These are phyloP conservation scores for Diplolepis rosae DNA, from an alignment of 2,888 invertebrate genomes.

Conservation along the genomic window DNA sequence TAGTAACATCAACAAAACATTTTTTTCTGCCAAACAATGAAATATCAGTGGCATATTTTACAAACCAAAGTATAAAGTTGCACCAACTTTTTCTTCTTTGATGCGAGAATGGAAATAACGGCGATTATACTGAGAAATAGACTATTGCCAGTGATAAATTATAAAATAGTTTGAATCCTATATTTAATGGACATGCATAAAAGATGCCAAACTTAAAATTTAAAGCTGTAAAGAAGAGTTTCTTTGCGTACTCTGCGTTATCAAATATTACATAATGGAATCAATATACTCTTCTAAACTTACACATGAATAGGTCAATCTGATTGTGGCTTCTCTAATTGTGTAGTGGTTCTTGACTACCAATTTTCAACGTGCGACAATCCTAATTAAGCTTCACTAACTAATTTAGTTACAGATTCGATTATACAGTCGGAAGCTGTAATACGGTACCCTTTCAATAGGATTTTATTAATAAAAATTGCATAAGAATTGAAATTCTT, in stretches of 20 bases:
- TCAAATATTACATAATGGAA: not conserved
- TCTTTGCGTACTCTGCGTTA: not conserved
- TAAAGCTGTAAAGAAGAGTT: not conserved
- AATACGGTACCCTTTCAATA: too few species aligned
- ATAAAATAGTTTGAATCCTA: conserved; percentile 13
- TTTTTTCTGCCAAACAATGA: too few species aligned
- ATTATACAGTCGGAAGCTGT: not conserved
- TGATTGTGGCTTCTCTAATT: conserved; percentile 18
- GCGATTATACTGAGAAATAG: not conserved
- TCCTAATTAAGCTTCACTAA: conserved; percentile 14
- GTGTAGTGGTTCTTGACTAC: not conserved
- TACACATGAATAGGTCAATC: not conserved
- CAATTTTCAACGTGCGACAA: conserved; percentile 7
- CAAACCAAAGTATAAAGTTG: too few species aligned
- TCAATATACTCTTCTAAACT: conserved; percentile 1
- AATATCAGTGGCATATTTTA: too few species aligned
- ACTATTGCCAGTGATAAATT: conserved; percentile 18
- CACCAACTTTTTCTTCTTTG: too few species aligned
- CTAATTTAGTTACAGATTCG: not conserved
- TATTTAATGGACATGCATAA: not conserved
- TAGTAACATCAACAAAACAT: too few species aligned
- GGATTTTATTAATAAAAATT: too few species aligned
- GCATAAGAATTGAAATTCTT: too few species aligned
- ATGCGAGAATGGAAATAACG: not conserved
- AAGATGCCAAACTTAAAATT: not conserved